Evolutionary conservation across 2,797 vertebrate species (phyloP).

Genomic region (Ispidina picta): DNA sequence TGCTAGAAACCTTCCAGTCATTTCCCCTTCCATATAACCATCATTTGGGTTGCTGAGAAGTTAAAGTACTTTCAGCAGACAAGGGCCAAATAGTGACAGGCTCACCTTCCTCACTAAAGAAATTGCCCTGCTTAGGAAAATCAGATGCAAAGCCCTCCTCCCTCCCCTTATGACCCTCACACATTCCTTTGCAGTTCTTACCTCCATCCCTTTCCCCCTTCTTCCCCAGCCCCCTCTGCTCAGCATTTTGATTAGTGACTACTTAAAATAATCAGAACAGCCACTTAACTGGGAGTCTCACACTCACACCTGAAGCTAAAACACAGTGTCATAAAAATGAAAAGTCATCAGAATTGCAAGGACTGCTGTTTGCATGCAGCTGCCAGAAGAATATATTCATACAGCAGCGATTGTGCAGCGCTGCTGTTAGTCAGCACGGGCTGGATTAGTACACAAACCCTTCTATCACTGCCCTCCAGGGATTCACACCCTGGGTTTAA

Average conservation of each 20-base stretch:
- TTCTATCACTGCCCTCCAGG: slow-evolving; percentile 40
- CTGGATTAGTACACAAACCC: slow-evolving; percentile 51
- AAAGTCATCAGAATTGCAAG: slow-evolving; percentile 44
- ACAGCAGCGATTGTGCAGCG: neutral
- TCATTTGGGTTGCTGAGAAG: neutral
- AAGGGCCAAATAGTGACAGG: neutral
- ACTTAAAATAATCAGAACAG: slow-evolving; percentile 49
- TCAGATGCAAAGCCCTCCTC: neutral
- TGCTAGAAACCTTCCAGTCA: slow-evolving; percentile 48
- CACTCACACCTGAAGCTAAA: slow-evolving; percentile 65
- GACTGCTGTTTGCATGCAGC: slow-evolving; percentile 49
- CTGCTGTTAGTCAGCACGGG: slow-evolving; percentile 66
- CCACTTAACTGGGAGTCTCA: slow-evolving; percentile 45
- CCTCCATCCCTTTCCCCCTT: slow-evolving; percentile 13
- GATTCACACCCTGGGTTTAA: slow-evolving; percentile 60
- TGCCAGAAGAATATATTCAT: slow-evolving; percentile 64
- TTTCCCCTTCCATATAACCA: neutral
- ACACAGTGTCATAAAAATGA: slow-evolving; percentile 62
- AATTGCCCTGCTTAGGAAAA: slow-evolving; percentile 20
- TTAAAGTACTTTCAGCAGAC: neutral
- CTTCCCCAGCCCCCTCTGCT: neutral
- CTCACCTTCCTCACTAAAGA: neutral
- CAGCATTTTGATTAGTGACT: slow-evolving; percentile 34
- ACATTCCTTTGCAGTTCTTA: neutral
- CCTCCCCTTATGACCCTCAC: neutral